These are phyloP conservation scores for Batillaria attramentaria DNA, from an alignment of 1,140 invertebrate species.

Conservation along the genomic window DNA sequence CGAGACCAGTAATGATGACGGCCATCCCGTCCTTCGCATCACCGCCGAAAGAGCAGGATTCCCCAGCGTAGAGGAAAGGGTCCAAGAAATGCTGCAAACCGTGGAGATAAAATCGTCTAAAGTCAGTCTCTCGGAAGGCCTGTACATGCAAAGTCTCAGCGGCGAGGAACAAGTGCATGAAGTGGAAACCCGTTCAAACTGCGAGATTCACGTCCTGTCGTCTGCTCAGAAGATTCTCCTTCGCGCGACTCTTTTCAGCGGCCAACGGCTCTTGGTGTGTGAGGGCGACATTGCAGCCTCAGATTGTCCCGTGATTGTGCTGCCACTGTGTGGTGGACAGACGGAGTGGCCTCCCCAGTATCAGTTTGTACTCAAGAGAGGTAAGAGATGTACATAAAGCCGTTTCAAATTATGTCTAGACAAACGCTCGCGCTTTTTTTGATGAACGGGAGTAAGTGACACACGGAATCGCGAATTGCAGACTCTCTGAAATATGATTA, in stretches of 20 bases:
- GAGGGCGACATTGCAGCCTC: slow-evolving; percentile 1
- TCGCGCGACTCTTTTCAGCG: neutral
- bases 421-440: neutral
- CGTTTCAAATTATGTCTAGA: neutral
- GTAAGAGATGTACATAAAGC: neutral
- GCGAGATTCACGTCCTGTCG: neutral
- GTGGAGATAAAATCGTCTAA: neutral
- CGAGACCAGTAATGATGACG: neutral
- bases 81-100: neutral
- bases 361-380: neutral
- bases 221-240: neutral
- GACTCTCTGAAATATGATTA: neutral
- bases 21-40: neutral
- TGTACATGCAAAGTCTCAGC: neutral
- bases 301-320: slow-evolving; percentile 3
- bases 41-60: too few species aligned
- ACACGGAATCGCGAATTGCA: neutral
- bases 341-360: neutral
- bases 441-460: neutral
- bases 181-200: neutral
- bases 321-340: neutral
- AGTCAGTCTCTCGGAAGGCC: neutral
- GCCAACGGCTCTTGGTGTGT: slow-evolving; percentile 1
- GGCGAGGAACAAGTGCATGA: neutral
- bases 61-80: neutral